phyloP scores from a whole-genome alignment of 2,888 invertebrate species.

The Helobdella robusta region DNA sequence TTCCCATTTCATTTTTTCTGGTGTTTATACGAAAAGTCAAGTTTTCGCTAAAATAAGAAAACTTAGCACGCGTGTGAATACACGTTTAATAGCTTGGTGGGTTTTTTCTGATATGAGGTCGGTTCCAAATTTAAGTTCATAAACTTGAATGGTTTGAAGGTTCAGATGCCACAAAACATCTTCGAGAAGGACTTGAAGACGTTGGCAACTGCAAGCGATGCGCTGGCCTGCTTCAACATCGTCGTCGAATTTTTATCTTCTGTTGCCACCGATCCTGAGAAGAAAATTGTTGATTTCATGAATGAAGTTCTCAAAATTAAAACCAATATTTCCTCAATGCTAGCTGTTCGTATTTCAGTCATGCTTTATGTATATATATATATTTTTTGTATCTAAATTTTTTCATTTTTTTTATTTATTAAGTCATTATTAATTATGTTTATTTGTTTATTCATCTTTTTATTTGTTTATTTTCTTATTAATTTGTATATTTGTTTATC shows the following conservation, averaged over 20 bases:
- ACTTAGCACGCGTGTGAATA: no score
- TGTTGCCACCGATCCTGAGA: conserved; percentile 25
- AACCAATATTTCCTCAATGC: not conserved
- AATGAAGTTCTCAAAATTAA: conserved; percentile 37
- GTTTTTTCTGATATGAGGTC: no score
- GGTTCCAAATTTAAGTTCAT: no score
- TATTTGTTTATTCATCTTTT: not conserved
- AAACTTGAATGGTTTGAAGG: no score
- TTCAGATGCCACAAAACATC: no score
- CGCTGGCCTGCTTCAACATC: conserved; percentile 32
- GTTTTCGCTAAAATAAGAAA: no score
- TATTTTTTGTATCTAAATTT: not conserved
- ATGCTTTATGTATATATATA: not conserved
- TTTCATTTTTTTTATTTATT: not conserved
- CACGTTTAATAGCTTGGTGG: no score
- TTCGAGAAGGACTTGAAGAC: conserved; percentile 27
- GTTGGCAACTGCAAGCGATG: conserved; percentile 26
- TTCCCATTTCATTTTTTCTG: no score
- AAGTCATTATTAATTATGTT: not conserved
- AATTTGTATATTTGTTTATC: not conserved
- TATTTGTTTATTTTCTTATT: not conserved
- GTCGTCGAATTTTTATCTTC: conserved; percentile 33
- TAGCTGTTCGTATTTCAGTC: conserved; percentile 24
- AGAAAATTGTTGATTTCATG: conserved; percentile 37
- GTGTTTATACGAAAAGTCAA: no score